These are phyloP conservation scores for Coendou prehensilis DNA, from an alignment of 2,797 vertebrate genomes.

Conservation along the genomic window DNA sequence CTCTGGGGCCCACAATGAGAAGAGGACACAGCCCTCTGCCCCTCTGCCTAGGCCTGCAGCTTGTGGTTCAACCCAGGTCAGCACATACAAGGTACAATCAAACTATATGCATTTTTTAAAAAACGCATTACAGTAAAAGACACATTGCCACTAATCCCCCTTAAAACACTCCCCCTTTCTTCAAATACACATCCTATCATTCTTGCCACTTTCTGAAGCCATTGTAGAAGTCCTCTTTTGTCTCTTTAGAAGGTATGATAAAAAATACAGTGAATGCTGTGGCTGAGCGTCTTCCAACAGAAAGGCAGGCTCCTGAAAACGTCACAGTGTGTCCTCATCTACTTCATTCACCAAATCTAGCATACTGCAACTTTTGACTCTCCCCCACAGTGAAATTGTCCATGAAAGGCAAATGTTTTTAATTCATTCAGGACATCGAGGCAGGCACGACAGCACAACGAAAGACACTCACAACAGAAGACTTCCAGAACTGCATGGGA, in stretches of 20 bases:
- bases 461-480: not conserved
- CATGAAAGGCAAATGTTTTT: not conserved
- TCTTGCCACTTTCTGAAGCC: not conserved
- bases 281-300: not conserved
- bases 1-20: not conserved
- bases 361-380: no score
- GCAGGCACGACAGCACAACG: not conserved
- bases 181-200: not conserved
- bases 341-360: not conserved
- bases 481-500: not conserved
- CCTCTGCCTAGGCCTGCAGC: not conserved
- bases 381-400: not conserved
- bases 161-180: not conserved
- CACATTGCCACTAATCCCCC: not conserved
- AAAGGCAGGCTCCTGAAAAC: not conserved
- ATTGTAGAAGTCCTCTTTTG: not conserved
- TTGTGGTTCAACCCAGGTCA: not conserved
- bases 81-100: not conserved
- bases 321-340: not conserved
- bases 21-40: not conserved
- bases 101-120: not conserved
- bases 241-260: not conserved
- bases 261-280: not conserved
- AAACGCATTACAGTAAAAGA: not conserved
- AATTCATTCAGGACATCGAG: not conserved